Conservation (phyloP, 2,888 invertebrate species). For the Drosophila kambysellisi region DNA sequence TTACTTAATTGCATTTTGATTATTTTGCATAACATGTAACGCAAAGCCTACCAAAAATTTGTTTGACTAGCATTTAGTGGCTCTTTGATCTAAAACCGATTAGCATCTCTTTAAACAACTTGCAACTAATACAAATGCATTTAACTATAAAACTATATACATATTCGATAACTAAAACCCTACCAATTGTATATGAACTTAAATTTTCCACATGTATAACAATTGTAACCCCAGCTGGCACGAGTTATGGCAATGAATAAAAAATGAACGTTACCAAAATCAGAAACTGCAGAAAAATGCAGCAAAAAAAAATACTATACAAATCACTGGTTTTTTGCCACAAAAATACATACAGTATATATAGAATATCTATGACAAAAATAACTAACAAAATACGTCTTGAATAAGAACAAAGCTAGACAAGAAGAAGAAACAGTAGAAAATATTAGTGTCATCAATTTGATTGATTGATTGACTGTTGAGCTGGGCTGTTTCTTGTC, state of each 20-base stretch:
- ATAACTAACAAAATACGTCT: constrained; percentile 21
- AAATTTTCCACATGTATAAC: constrained; percentile 63
- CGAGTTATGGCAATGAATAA: constrained; percentile 84
- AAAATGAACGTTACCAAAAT: constrained; percentile 27
- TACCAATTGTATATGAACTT: constrained; percentile 62
- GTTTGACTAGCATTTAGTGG: constrained; percentile 76
- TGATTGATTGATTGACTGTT: constrained; percentile 59
- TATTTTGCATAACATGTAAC: constrained; percentile 69
- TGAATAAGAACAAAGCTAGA: constrained; percentile 26
- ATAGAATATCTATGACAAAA: constrained; percentile 15
- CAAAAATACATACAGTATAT: constrained; percentile 19
- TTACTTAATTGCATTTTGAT: constrained; percentile 70
- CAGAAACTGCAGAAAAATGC: constrained; percentile 53
- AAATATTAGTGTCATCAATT: constrained; percentile 56
- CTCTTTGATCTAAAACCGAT: constrained; percentile 67
- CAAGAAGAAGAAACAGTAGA: constrained; percentile 8
- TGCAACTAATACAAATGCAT: constrained; percentile 57
- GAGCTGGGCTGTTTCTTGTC: constrained; percentile 52
- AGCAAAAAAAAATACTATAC: constrained; percentile 27
- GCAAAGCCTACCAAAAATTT: constrained; percentile 70
- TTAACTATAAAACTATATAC: constrained; percentile 35
- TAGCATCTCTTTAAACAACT: constrained; percentile 67
- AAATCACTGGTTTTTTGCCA: constrained; percentile 23
- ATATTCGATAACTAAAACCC: constrained; percentile 39
- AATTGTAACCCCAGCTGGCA: constrained; percentile 85